phyloP scores from a whole-genome alignment of 2,888 invertebrate species.

The Odontothrips loti region DNA sequence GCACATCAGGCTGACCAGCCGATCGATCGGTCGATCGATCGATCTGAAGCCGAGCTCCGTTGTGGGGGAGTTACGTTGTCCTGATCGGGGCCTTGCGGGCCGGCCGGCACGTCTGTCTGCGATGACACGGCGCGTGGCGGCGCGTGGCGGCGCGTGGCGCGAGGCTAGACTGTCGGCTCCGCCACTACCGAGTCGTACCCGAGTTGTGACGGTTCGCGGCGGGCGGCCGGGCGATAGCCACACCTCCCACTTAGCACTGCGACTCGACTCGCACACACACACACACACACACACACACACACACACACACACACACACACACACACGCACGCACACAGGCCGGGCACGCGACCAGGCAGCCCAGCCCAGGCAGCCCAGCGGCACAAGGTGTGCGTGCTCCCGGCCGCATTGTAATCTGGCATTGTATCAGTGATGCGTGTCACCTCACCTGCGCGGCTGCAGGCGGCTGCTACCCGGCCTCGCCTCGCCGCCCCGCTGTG shows the following conservation, averaged over 20 bases:
- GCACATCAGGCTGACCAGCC: no score
- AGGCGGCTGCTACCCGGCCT: not conserved
- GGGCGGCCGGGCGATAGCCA: not conserved
- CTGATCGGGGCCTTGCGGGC: no score
- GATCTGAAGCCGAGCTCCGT: no score
- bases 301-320: not conserved
- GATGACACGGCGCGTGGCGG: no score
- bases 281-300: not conserved
- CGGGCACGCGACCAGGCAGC: not conserved
- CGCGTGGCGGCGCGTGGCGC: no score
- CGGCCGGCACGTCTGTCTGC: no score
- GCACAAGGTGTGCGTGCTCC: no score
- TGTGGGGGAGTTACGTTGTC: no score
- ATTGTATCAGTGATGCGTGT: not conserved
- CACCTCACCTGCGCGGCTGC: not conserved
- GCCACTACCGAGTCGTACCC: not conserved
- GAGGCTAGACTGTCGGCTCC: no score
- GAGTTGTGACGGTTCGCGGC: slow-evolving; percentile 13
- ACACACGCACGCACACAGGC: not conserved
- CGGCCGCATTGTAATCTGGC: not conserved
- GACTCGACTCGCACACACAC: not conserved
- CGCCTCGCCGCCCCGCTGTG: not conserved
- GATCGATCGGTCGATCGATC: no score
- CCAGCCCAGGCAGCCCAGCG: not conserved
- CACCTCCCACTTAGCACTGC: slow-evolving; percentile 21